These are phyloP conservation scores for Trissolcus basalis DNA, from an alignment of 1,140 invertebrate genomes.

Conservation along the genomic window DNA sequence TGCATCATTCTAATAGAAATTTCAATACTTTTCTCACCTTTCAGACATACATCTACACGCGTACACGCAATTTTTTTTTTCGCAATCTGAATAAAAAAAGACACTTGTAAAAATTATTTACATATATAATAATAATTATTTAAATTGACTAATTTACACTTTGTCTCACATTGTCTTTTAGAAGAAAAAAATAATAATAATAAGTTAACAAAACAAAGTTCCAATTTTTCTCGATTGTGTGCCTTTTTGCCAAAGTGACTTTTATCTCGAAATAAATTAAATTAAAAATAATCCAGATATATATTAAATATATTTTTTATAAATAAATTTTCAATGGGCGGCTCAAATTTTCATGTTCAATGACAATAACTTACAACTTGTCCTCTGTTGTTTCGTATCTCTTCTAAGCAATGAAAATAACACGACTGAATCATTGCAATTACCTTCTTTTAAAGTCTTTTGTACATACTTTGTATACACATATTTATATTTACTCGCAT, in stretches of 20 bases:
- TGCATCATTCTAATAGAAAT: no score
- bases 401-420: conserved; percentile 7
- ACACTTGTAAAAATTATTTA: conserved; percentile 33
- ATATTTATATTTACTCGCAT: conserved; percentile 31
- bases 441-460: not conserved
- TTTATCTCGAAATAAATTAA: not conserved
- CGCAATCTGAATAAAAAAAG: conserved; percentile 9
- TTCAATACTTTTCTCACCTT: no score
- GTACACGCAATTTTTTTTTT: no score
- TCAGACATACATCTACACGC: no score
- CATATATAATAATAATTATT: conserved; percentile 25
- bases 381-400: conserved; percentile 5
- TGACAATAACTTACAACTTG: conserved; percentile 24
- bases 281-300: not conserved
- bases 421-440: no score
- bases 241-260: no score
- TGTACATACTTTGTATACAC: conserved; percentile 40
- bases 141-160: conserved; percentile 32
- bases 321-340: conserved; percentile 10
- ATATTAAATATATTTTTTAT: not conserved
- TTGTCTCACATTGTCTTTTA: conserved; percentile 21
- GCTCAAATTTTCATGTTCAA: conserved; percentile 17
- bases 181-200: no score
- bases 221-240: no score
- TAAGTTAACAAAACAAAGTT: no score